Evolutionary conservation across 2,888 invertebrate species (phyloP).

Genomic region (Acanthoscelides obtectus): DNA sequence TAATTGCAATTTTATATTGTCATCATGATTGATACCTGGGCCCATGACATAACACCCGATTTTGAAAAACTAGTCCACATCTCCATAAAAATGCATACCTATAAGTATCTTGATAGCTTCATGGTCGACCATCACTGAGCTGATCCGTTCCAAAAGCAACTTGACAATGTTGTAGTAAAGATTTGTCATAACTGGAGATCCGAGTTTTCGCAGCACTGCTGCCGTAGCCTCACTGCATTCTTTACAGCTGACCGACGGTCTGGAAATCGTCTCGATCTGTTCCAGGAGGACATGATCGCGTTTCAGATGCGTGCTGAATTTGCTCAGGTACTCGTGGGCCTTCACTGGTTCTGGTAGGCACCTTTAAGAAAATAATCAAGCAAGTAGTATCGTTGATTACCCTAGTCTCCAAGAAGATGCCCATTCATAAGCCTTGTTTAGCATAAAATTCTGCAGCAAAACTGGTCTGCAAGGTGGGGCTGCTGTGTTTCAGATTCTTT

Average conservation of each 20-base stretch:
- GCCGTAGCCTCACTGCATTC: conserved; percentile 90
- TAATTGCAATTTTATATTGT: no score
- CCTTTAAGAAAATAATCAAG: conserved; percentile 12
- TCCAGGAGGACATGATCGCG: conserved; percentile 65
- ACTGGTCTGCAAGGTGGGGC: no score
- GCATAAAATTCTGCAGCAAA: no score
- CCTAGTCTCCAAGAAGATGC: no score
- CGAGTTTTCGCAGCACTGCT: conserved; percentile 84
- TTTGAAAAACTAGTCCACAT: not conserved
- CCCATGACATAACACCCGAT: no score
- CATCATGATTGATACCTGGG: no score
- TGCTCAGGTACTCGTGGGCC: conserved; percentile 79
- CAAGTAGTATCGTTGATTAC: no score
- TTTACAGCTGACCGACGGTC: conserved; percentile 87
- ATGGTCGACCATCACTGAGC: conserved; percentile 94
- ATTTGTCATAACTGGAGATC: conserved; percentile 92
- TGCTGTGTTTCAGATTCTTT: no score
- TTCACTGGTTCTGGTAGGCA: conserved; percentile 91
- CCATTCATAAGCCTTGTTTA: no score
- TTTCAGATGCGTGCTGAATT: conserved; percentile 75
- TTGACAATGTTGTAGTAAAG: conserved; percentile 94
- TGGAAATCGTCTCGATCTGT: conserved; percentile 83
- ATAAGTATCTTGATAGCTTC: conserved; percentile 63
- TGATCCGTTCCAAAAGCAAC: conserved; percentile 89
- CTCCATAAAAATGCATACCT: not conserved